Percentiles rank a stretch among this genome's conserved stretches.
Evolutionary conservation across 1,140 invertebrate genomes (phyloP).

Genomic region (Halesus radiatus): DNA sequence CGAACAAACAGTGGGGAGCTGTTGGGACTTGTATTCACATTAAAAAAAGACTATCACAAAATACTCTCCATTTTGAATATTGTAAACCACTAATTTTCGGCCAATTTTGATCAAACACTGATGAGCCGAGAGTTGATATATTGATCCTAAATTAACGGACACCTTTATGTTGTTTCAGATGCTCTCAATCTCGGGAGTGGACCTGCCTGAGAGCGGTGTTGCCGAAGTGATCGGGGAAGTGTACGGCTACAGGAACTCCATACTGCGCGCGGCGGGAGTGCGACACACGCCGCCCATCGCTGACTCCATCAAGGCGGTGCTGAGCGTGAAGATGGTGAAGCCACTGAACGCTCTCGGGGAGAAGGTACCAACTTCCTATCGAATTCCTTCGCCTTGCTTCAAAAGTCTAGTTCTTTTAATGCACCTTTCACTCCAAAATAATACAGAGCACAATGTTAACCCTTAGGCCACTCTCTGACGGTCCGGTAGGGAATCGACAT

Average conservation of each 20-base stretch:
- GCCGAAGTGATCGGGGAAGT: constrained; percentile 39
- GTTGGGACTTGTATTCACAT: too few species aligned
- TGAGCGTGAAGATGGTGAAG: constrained; percentile 40
- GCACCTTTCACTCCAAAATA: too few species aligned
- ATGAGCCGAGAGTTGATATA: not conserved
- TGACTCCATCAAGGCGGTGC: not conserved
- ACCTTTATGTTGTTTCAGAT: constrained; percentile 7
- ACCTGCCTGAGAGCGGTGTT: constrained; percentile 2
- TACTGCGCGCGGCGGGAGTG: constrained; percentile 34
- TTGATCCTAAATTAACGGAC: too few species aligned
- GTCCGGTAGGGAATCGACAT: too few species aligned
- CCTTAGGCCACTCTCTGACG: too few species aligned
- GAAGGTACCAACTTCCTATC: constrained; percentile 23
- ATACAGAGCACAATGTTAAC: too few species aligned
- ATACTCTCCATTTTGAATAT: not conserved
- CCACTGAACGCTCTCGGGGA: constrained; percentile 22
- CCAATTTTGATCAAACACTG: not conserved
- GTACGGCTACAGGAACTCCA: constrained; percentile 32
- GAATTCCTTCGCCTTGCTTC: too few species aligned
- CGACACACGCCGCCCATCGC: constrained; percentile 12
- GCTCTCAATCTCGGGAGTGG: not conserved
- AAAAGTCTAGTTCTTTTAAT: too few species aligned
- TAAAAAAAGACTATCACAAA: not conserved
- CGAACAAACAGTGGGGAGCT: too few species aligned
- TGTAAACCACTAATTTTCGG: too few species aligned